Evolutionary conservation across 2,888 invertebrate genomes (phyloP).

Genomic region (Microplitis manilae): DNA sequence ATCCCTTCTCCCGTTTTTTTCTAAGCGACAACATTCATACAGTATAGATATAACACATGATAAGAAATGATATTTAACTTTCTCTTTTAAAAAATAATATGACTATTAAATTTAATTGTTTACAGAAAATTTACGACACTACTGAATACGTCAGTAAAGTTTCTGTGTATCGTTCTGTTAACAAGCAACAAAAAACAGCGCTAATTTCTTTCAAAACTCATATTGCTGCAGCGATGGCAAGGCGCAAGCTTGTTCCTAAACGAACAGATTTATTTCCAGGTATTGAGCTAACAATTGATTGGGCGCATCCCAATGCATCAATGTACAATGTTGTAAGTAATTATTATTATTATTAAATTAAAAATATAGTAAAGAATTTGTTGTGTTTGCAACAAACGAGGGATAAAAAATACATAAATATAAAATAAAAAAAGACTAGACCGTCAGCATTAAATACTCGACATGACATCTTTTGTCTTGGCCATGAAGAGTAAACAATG

Average conservation of each 20-base stretch:
- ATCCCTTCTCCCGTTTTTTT: too few relatives aligned
- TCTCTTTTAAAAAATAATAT: too few relatives aligned
- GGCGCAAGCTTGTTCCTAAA: conserved; percentile 74
- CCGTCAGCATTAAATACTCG: not conserved
- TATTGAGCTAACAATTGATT: conserved; percentile 61
- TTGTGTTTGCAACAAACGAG: conserved; percentile 45
- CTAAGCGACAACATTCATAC: too few relatives aligned
- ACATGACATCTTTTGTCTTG: conserved; percentile 18
- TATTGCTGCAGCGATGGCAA: conserved; percentile 77
- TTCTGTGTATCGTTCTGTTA: conserved; percentile 56
- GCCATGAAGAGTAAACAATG: conserved; percentile 58
- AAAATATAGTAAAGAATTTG: conserved; percentile 23
- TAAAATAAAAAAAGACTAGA: conserved; percentile 7
- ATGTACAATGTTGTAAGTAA: conserved; percentile 62
- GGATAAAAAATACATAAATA: conserved; percentile 18
- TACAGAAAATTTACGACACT: conserved; percentile 59
- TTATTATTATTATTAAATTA: not conserved
- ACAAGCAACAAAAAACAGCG: conserved; percentile 74
- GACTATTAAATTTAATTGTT: not conserved
- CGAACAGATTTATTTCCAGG: conserved; percentile 57
- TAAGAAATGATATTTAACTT: too few relatives aligned
- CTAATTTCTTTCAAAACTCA: conserved; percentile 83
- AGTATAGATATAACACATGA: too few relatives aligned
- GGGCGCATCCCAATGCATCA: conserved; percentile 62
- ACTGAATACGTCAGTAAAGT: conserved; percentile 62